Percentiles rank a stretch among this genome's conserved stretches.
Conservation (phyloP, 2,113 vertebrate species). For the Condylura cristata region DNA sequence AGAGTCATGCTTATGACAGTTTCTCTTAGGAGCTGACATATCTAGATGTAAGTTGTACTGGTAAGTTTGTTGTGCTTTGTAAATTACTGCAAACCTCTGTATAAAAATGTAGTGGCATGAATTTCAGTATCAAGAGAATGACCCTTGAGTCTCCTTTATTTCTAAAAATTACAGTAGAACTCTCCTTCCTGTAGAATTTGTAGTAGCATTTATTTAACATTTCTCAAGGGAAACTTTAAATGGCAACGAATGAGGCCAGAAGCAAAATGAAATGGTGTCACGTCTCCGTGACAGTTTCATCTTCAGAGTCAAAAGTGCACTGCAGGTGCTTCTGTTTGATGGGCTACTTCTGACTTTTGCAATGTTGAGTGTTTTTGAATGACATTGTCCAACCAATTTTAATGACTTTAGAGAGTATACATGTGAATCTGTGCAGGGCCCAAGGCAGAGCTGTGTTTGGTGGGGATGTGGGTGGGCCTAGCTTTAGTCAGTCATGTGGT, state of each 20-base stretch:
- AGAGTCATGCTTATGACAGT: neutral
- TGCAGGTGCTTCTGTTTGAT: neutral
- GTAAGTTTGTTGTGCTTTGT: neutral
- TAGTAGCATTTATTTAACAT: slow-evolving; percentile 8
- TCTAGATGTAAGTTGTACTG: neutral
- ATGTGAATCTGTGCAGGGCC: neutral
- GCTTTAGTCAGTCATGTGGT: neutral
- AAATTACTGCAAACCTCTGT: neutral
- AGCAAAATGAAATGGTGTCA: slow-evolving; percentile 42
- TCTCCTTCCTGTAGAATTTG: neutral
- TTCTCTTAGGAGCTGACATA: neutral
- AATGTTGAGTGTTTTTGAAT: neutral
- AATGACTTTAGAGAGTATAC: neutral
- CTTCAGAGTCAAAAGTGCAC: neutral
- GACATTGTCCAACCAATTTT: neutral
- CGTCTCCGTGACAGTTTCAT: neutral
- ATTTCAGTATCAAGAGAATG: neutral
- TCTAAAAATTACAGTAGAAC: neutral
- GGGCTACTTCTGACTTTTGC: neutral
- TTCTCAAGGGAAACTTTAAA: slow-evolving; percentile 51
- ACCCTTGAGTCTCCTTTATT: neutral
- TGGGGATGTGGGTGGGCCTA: too few species aligned
- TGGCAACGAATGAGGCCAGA: slow-evolving; percentile 60
- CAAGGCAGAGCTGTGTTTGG: neutral
- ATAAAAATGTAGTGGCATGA: neutral